Base-by-base conservation (phyloP, 1,140 invertebrate genomes). In the Copidosoma floridanum region DNA sequence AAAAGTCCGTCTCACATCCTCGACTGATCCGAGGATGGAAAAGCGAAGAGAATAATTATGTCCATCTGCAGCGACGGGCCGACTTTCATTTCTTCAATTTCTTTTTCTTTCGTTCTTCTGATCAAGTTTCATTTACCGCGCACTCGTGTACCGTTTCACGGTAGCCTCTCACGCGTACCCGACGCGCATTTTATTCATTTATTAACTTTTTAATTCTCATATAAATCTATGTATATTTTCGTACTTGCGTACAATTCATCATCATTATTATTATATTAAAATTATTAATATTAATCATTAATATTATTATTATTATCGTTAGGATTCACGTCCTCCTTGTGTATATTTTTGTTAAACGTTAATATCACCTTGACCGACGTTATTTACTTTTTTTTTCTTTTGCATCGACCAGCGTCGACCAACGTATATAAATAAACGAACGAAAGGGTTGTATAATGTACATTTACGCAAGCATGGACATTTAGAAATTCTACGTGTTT, bases 291-390 rank as follows among this genome's bases (percentile, higher is more conserved):
- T n/a, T n/a, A n/a, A n/a, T n/a, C n/a, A n/a, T n/a, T n/a, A n/a
- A n/a, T n/a, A n/a, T n/a, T n/a, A n/a, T n/a, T n/a, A n/a, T n/a
- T n/a, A n/a, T n/a, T n/a, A n/a, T n/a, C n/a, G 43, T 40, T 54
- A 54, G 37, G 2, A 24, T 24, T n/a, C 12, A 27, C 46, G 23
- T 51, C 23, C 20, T 20, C 37, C 16, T 57, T 24, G 23, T 35
- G 21, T 47, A 57, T 20, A 43, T n/a, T n/a, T n/a, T n/a, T n/a
- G n/a, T n/a, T 48, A 57, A 57, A 24, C 35, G 23, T 57, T 57
- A 57, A 57, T 57, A 57, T 57, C 44, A 48, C 44, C 44, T 57
- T 21, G 55, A 48, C 44, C n/a, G 41, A 48, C 43, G 21, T 48
- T 23, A n/a, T 14, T 46, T 26, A 24, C 44, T 26, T 24, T 46